phyloP scores from a whole-genome alignment of 2,113 vertebrate genomes.

The Todiramphus chloris region DNA sequence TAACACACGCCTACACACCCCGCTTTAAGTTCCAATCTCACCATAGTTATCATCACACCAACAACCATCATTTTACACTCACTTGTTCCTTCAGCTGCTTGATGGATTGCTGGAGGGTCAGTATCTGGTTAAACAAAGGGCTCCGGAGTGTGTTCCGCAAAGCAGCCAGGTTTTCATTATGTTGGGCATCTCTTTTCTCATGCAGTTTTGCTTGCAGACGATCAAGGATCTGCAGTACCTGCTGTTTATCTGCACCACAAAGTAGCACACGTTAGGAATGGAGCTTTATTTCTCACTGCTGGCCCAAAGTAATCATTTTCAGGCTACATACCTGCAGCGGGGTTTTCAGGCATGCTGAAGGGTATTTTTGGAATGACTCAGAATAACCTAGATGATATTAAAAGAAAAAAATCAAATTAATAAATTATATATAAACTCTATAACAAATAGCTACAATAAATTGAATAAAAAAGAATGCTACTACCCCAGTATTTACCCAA shows the following conservation, averaged over 20 bases:
- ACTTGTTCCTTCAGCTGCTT: constrained; percentile 91
- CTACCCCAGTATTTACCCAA: not conserved
- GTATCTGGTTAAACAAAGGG: constrained; percentile 91
- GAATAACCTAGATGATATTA: not conserved
- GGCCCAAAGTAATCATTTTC: not conserved
- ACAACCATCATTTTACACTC: constrained; percentile 12
- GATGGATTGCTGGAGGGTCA: constrained; percentile 94
- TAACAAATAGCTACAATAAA: not conserved
- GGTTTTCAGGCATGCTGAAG: constrained; percentile 79
- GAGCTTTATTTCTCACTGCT: not conserved
- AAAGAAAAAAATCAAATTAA: not conserved
- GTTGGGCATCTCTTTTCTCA: constrained; percentile 86
- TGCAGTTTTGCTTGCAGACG: constrained; percentile 85
- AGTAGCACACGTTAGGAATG: not conserved
- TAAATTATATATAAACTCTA: not conserved
- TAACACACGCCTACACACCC: not conserved
- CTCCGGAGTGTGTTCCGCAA: constrained; percentile 84
- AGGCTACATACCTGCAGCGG: constrained; percentile 69
- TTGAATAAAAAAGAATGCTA: not conserved
- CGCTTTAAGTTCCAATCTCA: not conserved
- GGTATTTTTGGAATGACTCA: not conserved
- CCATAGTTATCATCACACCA: not conserved
- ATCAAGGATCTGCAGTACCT: constrained; percentile 89
- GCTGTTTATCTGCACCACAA: constrained; percentile 82
- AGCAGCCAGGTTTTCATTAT: constrained; percentile 80